Evolutionary conservation across 2,888 invertebrate species (phyloP).

Genomic region (Yponomeuta evonymella): DNA sequence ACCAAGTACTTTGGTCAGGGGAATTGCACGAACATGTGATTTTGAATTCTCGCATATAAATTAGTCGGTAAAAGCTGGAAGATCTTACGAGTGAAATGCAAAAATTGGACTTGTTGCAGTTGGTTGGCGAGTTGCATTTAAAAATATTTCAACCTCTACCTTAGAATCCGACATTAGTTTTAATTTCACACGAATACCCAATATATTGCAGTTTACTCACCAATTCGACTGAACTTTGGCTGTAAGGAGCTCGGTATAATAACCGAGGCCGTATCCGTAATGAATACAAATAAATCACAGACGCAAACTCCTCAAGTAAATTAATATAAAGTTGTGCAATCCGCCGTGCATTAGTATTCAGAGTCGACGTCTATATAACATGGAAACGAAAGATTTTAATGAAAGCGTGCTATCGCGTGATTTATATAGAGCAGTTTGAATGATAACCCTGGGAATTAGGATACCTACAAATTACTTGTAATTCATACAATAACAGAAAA

Average conservation of each 20-base stretch:
- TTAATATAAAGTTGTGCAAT: constrained; percentile 72
- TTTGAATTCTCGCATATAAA: background rate
- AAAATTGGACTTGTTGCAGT: no score
- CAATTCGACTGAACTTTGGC: background rate
- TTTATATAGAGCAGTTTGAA: constrained; percentile 34
- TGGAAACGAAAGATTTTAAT: constrained; percentile 71
- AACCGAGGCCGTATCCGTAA: constrained; percentile 36
- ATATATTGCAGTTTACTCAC: background rate
- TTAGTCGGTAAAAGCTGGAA: background rate
- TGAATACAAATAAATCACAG: constrained; percentile 66
- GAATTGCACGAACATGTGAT: background rate
- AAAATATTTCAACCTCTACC: no score
- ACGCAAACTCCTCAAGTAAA: constrained; percentile 63
- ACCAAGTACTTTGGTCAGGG: background rate
- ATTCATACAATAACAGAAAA: no score
- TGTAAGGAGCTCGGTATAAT: constrained; percentile 22
- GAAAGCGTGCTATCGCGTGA: constrained; percentile 49
- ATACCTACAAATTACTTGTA: no score
- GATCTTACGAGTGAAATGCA: background rate
- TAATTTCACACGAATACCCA: background rate
- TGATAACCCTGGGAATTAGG: no score
- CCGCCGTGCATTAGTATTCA: constrained; percentile 66
- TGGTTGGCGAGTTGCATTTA: no score
- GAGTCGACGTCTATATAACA: constrained; percentile 61
- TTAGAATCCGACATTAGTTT: no score